Percentiles rank a stretch among this genome's conserved stretches.
Evolutionary conservation across 2,113 vertebrate genomes (phyloP).

Genomic region (Psammodynastes pulverulentus): DNA sequence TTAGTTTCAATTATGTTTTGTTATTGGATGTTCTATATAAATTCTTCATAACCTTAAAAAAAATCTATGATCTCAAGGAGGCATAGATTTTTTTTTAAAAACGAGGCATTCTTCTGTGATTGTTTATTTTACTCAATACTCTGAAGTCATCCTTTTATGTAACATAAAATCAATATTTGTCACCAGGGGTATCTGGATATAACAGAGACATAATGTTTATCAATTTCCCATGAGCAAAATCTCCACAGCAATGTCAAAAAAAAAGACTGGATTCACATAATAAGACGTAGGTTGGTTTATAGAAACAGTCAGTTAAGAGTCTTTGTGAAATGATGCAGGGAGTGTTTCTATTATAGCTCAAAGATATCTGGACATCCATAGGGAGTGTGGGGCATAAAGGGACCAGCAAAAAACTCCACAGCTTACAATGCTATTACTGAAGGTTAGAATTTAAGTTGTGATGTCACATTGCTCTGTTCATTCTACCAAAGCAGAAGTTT

Average conservation of each 20-base stretch:
- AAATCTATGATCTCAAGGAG: not conserved
- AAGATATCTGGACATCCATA: not conserved
- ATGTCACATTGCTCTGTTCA: not conserved
- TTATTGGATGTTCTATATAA: not conserved
- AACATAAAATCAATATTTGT: not conserved
- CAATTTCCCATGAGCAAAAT: not conserved
- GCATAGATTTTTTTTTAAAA: not conserved
- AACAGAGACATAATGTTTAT: not conserved
- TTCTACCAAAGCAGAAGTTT: not conserved
- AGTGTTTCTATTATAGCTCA: not conserved
- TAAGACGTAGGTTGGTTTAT: not conserved
- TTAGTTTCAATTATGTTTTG: not conserved
- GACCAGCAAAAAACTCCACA: not conserved
- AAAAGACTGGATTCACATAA: not conserved
- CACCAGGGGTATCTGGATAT: not conserved
- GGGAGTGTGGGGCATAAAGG: not conserved
- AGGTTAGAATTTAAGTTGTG: not conserved
- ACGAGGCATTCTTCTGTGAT: not conserved
- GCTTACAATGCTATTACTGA: not conserved
- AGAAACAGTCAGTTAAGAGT: not conserved
- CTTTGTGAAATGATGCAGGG: not conserved
- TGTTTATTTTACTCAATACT: not conserved
- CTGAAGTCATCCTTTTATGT: not conserved
- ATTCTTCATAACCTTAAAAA: not conserved
- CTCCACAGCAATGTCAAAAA: not conserved